These are phyloP conservation scores for Mythimna loreyi DNA, from an alignment of 2,888 invertebrate genomes.

Conservation along the genomic window DNA sequence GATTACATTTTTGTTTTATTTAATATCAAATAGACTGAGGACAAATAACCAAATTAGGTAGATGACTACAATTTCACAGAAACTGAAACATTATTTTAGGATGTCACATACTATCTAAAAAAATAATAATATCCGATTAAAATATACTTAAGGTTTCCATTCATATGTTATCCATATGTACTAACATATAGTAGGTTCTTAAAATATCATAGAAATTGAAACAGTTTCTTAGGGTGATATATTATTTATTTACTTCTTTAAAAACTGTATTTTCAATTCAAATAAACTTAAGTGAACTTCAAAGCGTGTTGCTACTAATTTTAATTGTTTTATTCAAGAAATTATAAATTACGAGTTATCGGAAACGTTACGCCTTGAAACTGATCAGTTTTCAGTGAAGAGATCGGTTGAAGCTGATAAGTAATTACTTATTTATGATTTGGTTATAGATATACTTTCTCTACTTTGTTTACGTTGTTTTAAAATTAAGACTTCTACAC, in stretches of 20 bases:
- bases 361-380: neutral
- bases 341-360: neutral
- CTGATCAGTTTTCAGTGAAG: neutral
- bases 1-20: no score
- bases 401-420: neutral
- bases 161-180: neutral
- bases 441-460: no score
- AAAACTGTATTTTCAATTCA: neutral
- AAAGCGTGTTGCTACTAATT: neutral
- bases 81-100: conserved; percentile 25
- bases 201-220: conserved; percentile 32
- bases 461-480: neutral
- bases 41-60: neutral
- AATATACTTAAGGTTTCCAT: neutral
- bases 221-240: conserved; percentile 1
- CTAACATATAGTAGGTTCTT: neutral
- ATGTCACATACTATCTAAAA: neutral
- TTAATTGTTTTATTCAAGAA: neutral
- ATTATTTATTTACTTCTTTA: neutral
- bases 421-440: neutral
- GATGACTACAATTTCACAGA: conserved; percentile 19
- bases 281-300: neutral
- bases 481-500: no score
- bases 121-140: neutral
- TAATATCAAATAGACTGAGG: neutral